A percentile compares a stretch with the other conserved stretches of the same genome.
Evolutionary conservation across 2,888 invertebrate species (phyloP).

Genomic region (Cryptus armator): DNA sequence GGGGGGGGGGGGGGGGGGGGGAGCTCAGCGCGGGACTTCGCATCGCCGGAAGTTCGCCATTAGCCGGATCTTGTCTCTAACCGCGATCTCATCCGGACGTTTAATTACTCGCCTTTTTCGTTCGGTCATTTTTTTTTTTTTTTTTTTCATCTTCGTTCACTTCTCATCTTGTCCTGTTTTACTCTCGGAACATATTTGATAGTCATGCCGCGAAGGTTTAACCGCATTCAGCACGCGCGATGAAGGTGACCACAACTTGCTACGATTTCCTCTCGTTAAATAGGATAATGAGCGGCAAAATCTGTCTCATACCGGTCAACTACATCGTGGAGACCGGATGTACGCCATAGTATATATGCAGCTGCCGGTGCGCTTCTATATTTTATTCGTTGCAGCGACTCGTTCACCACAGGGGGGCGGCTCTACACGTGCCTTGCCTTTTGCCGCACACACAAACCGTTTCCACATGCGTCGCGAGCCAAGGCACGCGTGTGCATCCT

Average conservation of each 20-base stretch:
- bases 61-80: slow-evolving; percentile 69
- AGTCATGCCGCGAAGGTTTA: slow-evolving; percentile 19
- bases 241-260: slow-evolving; percentile 14
- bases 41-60: slow-evolving; percentile 70
- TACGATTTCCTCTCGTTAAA: neutral
- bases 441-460: neutral
- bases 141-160: neutral
- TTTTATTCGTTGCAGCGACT: slow-evolving; percentile 7
- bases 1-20: neutral
- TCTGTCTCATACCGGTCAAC: slow-evolving; percentile 1
- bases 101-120: slow-evolving; percentile 71
- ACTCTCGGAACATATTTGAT: slow-evolving; percentile 7
- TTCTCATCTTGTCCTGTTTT: slow-evolving; percentile 4
- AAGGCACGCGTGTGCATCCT: slow-evolving; percentile 64
- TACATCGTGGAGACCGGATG: neutral
- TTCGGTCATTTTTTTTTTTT: slow-evolving; percentile 45
- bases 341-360: slow-evolving; percentile 1
- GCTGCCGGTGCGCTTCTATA: neutral
- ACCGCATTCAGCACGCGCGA: neutral
- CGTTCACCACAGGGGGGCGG: slow-evolving; percentile 24
- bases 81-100: slow-evolving; percentile 70
- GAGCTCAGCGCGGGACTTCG: slow-evolving; percentile 2
- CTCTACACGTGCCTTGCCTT: slow-evolving; percentile 28
- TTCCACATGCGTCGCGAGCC: slow-evolving; percentile 6
- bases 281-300: neutral